phyloP scores from a whole-genome alignment of 2,113 vertebrate species.

The Scatophagus argus region DNA sequence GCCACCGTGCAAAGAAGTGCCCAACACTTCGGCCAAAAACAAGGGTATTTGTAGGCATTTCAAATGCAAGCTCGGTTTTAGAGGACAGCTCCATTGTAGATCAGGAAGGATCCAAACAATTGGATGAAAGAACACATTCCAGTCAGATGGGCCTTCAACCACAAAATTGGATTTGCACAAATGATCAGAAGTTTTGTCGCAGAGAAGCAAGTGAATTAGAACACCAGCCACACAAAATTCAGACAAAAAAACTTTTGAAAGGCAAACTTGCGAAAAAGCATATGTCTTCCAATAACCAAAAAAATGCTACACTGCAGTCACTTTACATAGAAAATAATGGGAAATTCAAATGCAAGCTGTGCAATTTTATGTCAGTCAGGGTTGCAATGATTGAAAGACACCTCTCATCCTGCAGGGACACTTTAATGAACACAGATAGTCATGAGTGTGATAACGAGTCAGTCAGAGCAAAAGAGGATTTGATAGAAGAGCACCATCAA shows the following conservation, averaged over 20 bases:
- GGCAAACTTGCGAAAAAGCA: not conserved
- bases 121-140: not conserved
- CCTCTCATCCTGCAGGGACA: conserved; percentile 70
- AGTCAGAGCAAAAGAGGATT: not conserved
- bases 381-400: conserved; percentile 87
- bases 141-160: conserved; percentile 3
- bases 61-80: not conserved
- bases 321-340: conserved; percentile 57
- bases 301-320: not conserved
- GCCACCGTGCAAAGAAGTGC: conserved; percentile 90
- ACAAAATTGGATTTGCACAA: not conserved
- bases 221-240: conserved; percentile 11
- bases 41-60: conserved; percentile 57
- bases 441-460: not conserved
- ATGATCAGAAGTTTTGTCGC: not conserved
- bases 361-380: conserved; percentile 87
- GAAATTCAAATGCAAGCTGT: conserved; percentile 88
- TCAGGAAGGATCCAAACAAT: conserved; percentile 2
- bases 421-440: not conserved
- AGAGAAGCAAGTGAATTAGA: not conserved
- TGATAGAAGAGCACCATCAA: not conserved
- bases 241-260: not conserved
- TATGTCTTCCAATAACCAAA: not conserved
- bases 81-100: not conserved
- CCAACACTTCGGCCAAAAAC: conserved; percentile 79